Percentiles rank a stretch among this genome's conserved stretches.
Conservation (phyloP, 2,113 vertebrate species). For the Ceratotherium simum region DNA sequence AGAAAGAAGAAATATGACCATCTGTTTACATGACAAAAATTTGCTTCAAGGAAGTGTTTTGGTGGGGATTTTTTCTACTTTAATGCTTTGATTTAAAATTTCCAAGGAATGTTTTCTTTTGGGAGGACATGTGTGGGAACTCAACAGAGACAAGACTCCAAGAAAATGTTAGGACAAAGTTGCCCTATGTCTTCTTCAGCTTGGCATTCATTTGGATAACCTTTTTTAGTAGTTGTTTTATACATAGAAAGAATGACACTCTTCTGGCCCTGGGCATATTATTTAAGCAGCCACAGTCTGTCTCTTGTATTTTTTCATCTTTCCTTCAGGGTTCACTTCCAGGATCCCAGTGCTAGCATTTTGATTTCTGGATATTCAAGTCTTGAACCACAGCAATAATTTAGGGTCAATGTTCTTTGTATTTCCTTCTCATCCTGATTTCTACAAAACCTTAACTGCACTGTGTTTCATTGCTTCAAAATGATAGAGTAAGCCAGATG, state of each 20-base stretch:
- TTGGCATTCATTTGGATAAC: neutral
- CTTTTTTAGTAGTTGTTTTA: neutral
- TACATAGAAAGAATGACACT: neutral
- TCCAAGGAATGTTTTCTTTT: slow-evolving; percentile 31
- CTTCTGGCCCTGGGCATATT: neutral
- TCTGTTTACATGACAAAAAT: slow-evolving; percentile 27
- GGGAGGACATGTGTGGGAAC: neutral
- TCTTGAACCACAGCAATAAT: neutral
- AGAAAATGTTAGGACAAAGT: neutral
- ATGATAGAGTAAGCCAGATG: neutral
- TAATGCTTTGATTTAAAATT: slow-evolving; percentile 42
- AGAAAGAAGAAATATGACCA: neutral
- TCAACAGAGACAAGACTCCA: neutral
- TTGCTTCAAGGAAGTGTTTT: neutral
- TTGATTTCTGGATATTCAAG: neutral
- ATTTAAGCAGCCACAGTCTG: neutral
- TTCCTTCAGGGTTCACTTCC: neutral
- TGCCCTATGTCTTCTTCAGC: neutral
- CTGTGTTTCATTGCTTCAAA: neutral
- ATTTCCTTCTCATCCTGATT: neutral
- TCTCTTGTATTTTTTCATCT: neutral
- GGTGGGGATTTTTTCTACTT: neutral
- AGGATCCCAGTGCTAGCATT: neutral
- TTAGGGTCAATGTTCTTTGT: neutral
- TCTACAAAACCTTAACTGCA: neutral